Evolutionary conservation across 2,888 invertebrate genomes (phyloP).

Genomic region (Pristionchus entomophagus): DNA sequence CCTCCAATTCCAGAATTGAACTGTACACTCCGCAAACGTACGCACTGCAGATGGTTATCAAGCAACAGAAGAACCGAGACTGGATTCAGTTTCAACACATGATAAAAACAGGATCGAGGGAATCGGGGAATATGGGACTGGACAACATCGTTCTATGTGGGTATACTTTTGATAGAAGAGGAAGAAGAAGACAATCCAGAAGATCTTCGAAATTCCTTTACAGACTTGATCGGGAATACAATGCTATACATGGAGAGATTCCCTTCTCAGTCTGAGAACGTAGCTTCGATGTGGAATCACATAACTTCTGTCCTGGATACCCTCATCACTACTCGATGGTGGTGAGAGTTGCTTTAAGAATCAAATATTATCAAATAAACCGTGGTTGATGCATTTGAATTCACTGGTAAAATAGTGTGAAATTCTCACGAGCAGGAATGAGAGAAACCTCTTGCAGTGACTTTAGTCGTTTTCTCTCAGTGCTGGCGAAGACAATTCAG

Average conservation of each 20-base stretch:
- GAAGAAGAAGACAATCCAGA: no score
- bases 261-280: not conserved
- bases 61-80: slow-evolving; percentile 61
- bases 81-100: not conserved
- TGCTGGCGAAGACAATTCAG: slow-evolving; percentile 47
- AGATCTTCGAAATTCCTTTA: no score
- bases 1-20: slow-evolving; percentile 5
- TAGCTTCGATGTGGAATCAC: slow-evolving; percentile 24
- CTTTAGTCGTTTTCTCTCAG: slow-evolving; percentile 50
- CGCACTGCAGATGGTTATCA: slow-evolving; percentile 67
- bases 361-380: no score
- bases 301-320: not conserved
- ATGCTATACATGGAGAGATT: slow-evolving; percentile 41
- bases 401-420: no score
- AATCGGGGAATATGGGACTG: not conserved
- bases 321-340: slow-evolving; percentile 6
- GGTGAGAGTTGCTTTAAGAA: slow-evolving; percentile 9
- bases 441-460: slow-evolving; percentile 47
- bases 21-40: slow-evolving; percentile 58
- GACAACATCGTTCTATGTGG: not conserved
- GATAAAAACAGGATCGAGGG: not conserved
- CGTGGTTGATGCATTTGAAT: no score
- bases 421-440: not conserved
- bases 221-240: not conserved
- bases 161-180: not conserved